Base-by-base conservation (phyloP, 2,888 invertebrate genomes). In the Acanthosepion lycidas region DNA sequence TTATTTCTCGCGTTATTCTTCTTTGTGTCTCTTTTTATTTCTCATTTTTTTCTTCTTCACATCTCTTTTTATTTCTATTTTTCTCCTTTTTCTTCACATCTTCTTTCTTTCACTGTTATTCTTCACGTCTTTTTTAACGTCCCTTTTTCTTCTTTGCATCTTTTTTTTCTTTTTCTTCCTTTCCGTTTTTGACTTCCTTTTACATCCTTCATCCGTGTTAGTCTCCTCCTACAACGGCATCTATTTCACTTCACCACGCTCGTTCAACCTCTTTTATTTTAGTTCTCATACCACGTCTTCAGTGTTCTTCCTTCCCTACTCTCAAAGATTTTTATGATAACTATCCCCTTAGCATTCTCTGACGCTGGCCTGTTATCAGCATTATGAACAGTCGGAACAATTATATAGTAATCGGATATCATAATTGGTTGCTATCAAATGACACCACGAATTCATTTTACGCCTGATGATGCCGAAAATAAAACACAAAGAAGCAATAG, bases 51-150 rank as follows among this genome's bases (percentile, higher is more conserved):
- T 26, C 28, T 64, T 23, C 26, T 26, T 26, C 23, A 23, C 23
- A 26, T 23, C 23, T 28, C 64, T 26, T 3, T 8, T 64, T 26
- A 8, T n/a, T 28, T 8, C 12, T 28, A 8, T 18, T n/a, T 78
- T n/a, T 78, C 8, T 15, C 0, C 28, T 78, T 15, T 78, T 9
- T n/a, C 28, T n/a, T 5, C 9, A 4, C 9, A 0, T 3, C 12
- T 78, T n/a, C 0, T 12, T n/a, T 78, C 28, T 8, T 8, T 8
- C 6, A 9, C 9, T 3, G 0, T n/a, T n/a, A 6, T n/a, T n/a
- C n/a, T 9, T 9, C n/a, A 28, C 18, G 0, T 5, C 9, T n/a
- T 78, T 8, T 6, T n/a, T 28, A 12, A 1, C 1, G n/a, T 9
- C 18, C 12, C 78, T 78, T 78, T 78, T 3, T 78, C 18, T 78